A percentile compares a stretch with the other conserved stretches of the same genome.
Evolutionary conservation across 2,797 vertebrate genomes (phyloP).

Genomic region (Syngnathus acus): DNA sequence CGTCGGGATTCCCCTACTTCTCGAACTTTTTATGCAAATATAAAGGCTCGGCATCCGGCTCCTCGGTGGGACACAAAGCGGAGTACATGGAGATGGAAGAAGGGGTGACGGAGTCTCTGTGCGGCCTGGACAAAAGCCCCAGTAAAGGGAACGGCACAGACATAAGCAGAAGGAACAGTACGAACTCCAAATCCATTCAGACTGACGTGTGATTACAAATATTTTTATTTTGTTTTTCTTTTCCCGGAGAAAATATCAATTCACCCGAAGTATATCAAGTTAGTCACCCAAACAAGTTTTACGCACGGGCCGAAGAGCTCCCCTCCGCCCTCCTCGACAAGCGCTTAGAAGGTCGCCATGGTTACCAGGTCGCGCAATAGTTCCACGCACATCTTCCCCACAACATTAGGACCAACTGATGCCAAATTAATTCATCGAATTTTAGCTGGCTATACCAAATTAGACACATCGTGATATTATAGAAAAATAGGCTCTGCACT

Average conservation of each 20-base stretch:
- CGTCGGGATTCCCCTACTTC: conserved; percentile 78
- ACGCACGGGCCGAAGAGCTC: conserved; percentile 29
- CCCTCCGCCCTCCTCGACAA: neutral
- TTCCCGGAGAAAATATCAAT: conserved; percentile 24
- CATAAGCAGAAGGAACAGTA: conserved; percentile 88
- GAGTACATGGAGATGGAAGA: conserved; percentile 99
- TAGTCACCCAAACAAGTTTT: conserved; percentile 50
- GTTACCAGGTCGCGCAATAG: neutral
- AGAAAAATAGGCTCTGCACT: conserved; percentile 65
- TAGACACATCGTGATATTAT: conserved; percentile 13
- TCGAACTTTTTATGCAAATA: conserved; percentile 90
- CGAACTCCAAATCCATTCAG: conserved; percentile 89
- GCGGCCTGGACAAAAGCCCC: conserved; percentile 87
- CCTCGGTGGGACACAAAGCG: conserved; percentile 91
- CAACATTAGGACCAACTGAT: neutral
- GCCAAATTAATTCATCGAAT: conserved; percentile 13
- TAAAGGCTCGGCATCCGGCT: conserved; percentile 82
- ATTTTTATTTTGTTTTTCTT: conserved; percentile 12
- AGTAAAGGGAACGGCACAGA: conserved; percentile 89
- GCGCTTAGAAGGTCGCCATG: conserved; percentile 17
- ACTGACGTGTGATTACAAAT: conserved; percentile 88
- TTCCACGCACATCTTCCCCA: neutral
- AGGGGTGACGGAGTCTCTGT: conserved; percentile 93
- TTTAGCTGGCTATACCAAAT: conserved; percentile 43
- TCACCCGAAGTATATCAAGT: conserved; percentile 43